phyloP scores from a whole-genome alignment of 1,140 invertebrate genomes.

The Hycleus phaleratus region DNA sequence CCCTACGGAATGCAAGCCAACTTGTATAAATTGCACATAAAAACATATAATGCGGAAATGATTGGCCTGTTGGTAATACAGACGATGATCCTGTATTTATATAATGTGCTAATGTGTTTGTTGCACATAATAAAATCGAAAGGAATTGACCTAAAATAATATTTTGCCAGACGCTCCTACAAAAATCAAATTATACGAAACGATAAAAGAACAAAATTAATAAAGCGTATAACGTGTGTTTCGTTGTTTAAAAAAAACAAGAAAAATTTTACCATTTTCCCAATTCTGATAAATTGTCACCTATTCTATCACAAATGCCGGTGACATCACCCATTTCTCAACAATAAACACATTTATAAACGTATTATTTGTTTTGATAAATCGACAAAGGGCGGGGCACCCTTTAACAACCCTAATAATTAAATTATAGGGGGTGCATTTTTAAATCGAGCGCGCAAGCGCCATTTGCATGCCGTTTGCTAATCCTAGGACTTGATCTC shows the following conservation, averaged over 20 bases:
- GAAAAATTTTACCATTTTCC: slow-evolving; percentile 53
- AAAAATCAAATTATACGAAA: slow-evolving; percentile 16
- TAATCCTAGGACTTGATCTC: too few species aligned
- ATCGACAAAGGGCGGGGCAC: slow-evolving; percentile 31
- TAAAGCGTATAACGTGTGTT: not conserved
- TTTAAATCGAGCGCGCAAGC: slow-evolving; percentile 23
- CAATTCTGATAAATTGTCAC: slow-evolving; percentile 56
- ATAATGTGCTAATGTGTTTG: slow-evolving; percentile 66
- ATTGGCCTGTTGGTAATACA: slow-evolving; percentile 68
- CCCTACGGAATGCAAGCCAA: slow-evolving; percentile 60
- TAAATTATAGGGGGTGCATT: not conserved
- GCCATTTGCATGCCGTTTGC: not conserved
- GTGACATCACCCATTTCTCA: slow-evolving; percentile 34
- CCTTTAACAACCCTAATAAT: slow-evolving; percentile 17
- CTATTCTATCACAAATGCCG: slow-evolving; percentile 56
- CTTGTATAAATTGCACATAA: slow-evolving; percentile 70
- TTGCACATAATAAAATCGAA: slow-evolving; percentile 65
- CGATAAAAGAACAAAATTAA: slow-evolving; percentile 1
- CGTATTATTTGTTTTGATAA: slow-evolving; percentile 7
- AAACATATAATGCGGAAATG: slow-evolving; percentile 70
- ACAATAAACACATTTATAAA: slow-evolving; percentile 18
- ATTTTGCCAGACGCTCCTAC: slow-evolving; percentile 65
- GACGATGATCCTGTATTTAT: slow-evolving; percentile 61
- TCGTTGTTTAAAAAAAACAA: not conserved
- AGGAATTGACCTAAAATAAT: slow-evolving; percentile 70